Conservation (phyloP, 2,888 invertebrate genomes). For the Yponomeuta sedellus region DNA sequence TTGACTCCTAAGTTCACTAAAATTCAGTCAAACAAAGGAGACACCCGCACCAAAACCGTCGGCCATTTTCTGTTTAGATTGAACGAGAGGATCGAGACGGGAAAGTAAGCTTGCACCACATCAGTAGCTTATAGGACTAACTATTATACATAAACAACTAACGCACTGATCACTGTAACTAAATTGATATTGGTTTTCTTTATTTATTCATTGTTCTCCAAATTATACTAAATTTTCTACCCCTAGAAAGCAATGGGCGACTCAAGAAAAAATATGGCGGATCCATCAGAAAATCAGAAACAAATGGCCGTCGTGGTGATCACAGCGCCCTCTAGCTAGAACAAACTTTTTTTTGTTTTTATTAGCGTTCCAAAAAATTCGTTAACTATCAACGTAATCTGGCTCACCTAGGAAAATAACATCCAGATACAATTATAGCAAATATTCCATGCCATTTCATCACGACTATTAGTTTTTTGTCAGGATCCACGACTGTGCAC, state of each 20-base stretch:
- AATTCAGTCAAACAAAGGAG: constrained; percentile 87
- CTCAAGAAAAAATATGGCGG: constrained; percentile 71
- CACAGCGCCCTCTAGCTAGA: constrained; percentile 49
- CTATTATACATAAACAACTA: constrained; percentile 38
- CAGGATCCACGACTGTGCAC: no score
- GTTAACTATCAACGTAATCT: not conserved
- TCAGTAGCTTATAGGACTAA: constrained; percentile 37
- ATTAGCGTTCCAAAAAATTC: constrained; percentile 19
- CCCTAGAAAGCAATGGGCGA: constrained; percentile 60
- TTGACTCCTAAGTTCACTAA: constrained; percentile 71
- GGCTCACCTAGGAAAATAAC: no score
- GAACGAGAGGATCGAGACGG: constrained; percentile 69
- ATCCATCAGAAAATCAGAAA: constrained; percentile 37
- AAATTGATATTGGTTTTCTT: constrained; percentile 52
- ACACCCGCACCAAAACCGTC: constrained; percentile 86
- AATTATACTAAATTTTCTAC: constrained; percentile 58
- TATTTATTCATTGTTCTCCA: constrained; percentile 61
- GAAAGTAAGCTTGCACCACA: constrained; percentile 57
- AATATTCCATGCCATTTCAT: no score
- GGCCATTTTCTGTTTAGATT: constrained; percentile 88
- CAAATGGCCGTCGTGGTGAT: constrained; percentile 58
- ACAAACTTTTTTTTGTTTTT: constrained; percentile 24
- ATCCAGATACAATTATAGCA: no score
- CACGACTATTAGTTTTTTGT: no score
- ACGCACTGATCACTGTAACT: constrained; percentile 58